These are phyloP conservation scores for Myotis pilosus DNA, from an alignment of 2,797 vertebrate genomes.

Conservation along the genomic window DNA sequence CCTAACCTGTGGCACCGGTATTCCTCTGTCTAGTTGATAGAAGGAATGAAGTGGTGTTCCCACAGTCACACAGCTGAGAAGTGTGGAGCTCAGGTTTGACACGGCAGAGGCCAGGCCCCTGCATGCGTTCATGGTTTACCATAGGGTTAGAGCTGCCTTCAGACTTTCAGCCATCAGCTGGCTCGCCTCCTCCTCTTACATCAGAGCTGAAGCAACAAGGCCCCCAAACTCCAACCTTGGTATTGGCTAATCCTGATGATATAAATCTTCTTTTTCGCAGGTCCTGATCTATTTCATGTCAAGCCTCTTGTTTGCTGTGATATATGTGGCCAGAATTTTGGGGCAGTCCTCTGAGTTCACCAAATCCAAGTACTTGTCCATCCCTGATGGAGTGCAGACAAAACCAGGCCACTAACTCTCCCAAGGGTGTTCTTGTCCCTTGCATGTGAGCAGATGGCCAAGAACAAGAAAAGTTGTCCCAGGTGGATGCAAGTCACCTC, in stretches of 20 bases:
- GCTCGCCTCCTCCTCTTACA: background rate
- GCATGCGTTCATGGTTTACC: too few relatives aligned
- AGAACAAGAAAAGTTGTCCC: background rate
- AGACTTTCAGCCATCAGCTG: background rate
- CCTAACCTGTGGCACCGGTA: background rate
- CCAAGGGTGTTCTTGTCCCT: background rate
- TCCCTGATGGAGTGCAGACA: accelerated
- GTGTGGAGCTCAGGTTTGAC: background rate
- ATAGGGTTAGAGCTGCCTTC: background rate
- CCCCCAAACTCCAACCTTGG: background rate
- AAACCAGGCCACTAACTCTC: background rate
- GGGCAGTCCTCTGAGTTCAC: background rate
- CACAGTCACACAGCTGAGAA: accelerated
- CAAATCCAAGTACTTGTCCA: background rate
- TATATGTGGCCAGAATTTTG: background rate
- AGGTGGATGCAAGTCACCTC: background rate
- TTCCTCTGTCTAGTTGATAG: background rate
- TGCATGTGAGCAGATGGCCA: background rate
- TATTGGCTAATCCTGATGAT: too few relatives aligned
- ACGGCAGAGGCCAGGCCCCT: accelerated
- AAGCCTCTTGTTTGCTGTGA: background rate
- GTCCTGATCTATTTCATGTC: background rate
- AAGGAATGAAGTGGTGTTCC: background rate
- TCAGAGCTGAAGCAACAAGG: background rate
- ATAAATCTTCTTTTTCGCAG: background rate